phyloP scores from a whole-genome alignment of 2,888 invertebrate species.

The Microdon myrmicae region DNA sequence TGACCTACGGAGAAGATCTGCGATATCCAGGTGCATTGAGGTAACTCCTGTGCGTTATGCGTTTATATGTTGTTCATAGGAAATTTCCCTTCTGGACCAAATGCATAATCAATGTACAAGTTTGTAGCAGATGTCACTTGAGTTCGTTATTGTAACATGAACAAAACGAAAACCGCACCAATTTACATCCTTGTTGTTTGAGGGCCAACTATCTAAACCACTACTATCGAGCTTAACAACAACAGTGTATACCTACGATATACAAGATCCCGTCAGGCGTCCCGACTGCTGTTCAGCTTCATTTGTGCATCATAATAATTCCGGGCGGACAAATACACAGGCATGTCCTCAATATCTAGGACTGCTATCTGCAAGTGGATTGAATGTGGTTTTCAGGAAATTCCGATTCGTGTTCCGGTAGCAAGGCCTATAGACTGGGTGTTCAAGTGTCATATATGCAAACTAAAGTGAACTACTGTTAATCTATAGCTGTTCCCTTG shows the following conservation, averaged over 20 bases:
- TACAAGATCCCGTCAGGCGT: not conserved
- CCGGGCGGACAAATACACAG: slow-evolving; percentile 44
- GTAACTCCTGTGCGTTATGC: not conserved
- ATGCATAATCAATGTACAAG: slow-evolving; percentile 50
- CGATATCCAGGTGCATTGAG: slow-evolving; percentile 13
- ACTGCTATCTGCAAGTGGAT: slow-evolving; percentile 25
- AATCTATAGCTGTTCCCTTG: not conserved
- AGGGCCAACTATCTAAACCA: too few species aligned
- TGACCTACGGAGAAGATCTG: slow-evolving; percentile 28
- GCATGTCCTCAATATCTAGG: slow-evolving; percentile 14
- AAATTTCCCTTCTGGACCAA: slow-evolving; percentile 7
- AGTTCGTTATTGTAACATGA: slow-evolving; percentile 49
- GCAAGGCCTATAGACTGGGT: slow-evolving; percentile 14
- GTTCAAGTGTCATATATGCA: slow-evolving; percentile 51
- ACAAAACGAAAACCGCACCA: slow-evolving; percentile 34
- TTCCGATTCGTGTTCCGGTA: slow-evolving; percentile 33
- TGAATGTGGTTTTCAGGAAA: slow-evolving; percentile 44
- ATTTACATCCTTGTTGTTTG: slow-evolving; percentile 22
- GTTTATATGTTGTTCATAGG: slow-evolving; percentile 24
- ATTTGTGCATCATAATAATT: slow-evolving; percentile 49
- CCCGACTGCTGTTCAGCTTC: slow-evolving; percentile 27
- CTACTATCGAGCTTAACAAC: too few species aligned
- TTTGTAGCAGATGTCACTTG: slow-evolving; percentile 51
- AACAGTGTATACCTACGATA: not conserved
- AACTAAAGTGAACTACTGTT: slow-evolving; percentile 30